phyloP scores from a whole-genome alignment of 1,140 invertebrate species.

The Brachionus koreanus region DNA sequence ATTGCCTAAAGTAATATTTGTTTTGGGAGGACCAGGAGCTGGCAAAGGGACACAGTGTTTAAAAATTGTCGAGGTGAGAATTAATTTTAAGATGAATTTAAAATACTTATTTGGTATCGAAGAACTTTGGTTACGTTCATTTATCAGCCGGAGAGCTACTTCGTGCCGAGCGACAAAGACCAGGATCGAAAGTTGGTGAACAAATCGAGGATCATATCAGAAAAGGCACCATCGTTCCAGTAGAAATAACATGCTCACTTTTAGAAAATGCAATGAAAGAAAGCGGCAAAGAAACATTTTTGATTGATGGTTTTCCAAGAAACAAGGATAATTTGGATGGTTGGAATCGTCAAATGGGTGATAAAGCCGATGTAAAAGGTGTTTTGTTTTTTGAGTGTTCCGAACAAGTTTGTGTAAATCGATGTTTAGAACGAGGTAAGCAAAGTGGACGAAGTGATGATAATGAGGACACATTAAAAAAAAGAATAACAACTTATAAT shows the following conservation, averaged over 20 bases:
- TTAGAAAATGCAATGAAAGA: constrained; percentile 78
- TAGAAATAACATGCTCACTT: constrained; percentile 92
- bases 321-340: constrained; percentile 95
- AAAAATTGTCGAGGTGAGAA: constrained; percentile 72
- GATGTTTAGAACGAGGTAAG: constrained; percentile 76
- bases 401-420: constrained; percentile 72
- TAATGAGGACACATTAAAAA: constrained; percentile 81
- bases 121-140: constrained; percentile 84
- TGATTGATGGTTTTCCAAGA: constrained; percentile 96
- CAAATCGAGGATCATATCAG: constrained; percentile 87
- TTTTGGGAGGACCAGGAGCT: constrained; percentile 90
- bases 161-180: constrained; percentile 76
- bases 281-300: constrained; percentile 71
- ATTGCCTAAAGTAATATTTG: constrained; percentile 74
- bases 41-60: constrained; percentile 96
- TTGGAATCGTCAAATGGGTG: constrained; percentile 79
- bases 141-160: constrained; percentile 96
- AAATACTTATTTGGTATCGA: constrained; percentile 45
- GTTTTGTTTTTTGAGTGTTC: constrained; percentile 90
- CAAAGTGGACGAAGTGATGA: constrained; percentile 85
- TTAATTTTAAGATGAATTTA: constrained; percentile 27
- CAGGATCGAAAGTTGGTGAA: constrained; percentile 80
- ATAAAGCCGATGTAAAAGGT: constrained; percentile 78
- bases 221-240: constrained; percentile 94
- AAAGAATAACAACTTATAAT: constrained; percentile 83